Evolutionary conservation across 2,888 invertebrate genomes (phyloP), one percentile per base, ranked within the genome.

Genomic region (Drosophila affinis): DNA sequence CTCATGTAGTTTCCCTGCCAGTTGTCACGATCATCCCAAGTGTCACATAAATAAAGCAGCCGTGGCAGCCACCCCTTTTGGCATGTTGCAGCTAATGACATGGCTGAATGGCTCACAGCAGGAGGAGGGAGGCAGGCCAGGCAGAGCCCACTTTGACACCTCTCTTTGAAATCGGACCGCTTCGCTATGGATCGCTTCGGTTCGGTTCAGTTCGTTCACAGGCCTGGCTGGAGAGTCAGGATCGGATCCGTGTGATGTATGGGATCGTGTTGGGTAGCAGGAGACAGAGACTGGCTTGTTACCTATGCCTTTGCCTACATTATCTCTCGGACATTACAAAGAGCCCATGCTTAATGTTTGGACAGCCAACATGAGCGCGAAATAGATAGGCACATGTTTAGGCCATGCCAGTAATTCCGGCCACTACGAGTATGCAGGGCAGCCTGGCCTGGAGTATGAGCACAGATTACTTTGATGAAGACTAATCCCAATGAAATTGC

Each of bases 41-140:
- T 78, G 86, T 72, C 87, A 74, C 73, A 86, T 80, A 82, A 82
- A 76, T 73, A 75, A 77, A 34, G 39, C 46, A 67, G 60, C 65
- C 44, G 39, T 17, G 47, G 7, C 34, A 61, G 48, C 72, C 69
- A 62, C 67, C 75, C 71, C 67, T 79, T 62, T 65, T 56, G 44
- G 51, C 39, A 39, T 39, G 39, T n/a, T 39, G 39, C 39, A 48
- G 32, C 64, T 58, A 48, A 56, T 47, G 54, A 44, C 18, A 27
- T 45, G 46, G 54, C 63, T 46, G 29, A 52, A 63, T 62, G 61
- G 52, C 44, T 49, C 77, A 17, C 84, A 72, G 78, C 78, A 64
- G 79, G 73, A 67, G 55, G 46, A 39, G 65, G 52, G n/a, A 46
- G 44, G 18, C 39, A 4, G 12, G 18, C 52, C 6, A 14, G 29